Evolutionary conservation across 2,888 invertebrate genomes (phyloP).

Genomic region (Drosophila mayaguana): DNA sequence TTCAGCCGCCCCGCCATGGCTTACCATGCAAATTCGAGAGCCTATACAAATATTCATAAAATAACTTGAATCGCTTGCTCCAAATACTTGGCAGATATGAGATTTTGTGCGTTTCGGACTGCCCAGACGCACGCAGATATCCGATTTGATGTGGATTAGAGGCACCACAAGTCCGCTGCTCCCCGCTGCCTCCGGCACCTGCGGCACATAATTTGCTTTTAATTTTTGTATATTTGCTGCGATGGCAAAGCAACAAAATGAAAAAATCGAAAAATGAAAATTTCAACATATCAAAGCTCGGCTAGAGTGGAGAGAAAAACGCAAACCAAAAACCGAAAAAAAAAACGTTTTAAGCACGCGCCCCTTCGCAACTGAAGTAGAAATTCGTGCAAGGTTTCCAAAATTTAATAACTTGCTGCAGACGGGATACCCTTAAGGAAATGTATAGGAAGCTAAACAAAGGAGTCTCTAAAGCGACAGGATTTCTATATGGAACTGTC

Average conservation of each 20-base stretch:
- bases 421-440: background rate
- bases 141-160: slow-evolving; percentile 6
- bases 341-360: slow-evolving; percentile 63
- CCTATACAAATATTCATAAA: slow-evolving; percentile 42
- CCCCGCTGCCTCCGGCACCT: background rate
- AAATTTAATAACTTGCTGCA: slow-evolving; percentile 4
- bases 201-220: slow-evolving; percentile 69
- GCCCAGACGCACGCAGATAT: background rate
- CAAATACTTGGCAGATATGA: slow-evolving; percentile 20
- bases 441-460: too few relatives aligned
- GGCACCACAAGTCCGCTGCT: slow-evolving; percentile 13
- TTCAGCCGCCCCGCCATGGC: background rate
- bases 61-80: slow-evolving; percentile 27
- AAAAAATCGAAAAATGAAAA: slow-evolving; percentile 17
- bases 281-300: slow-evolving; percentile 38
- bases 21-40: slow-evolving; percentile 21
- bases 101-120: background rate
- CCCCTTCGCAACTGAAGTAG: slow-evolving; percentile 25
- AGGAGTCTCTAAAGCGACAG: background rate
- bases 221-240: slow-evolving; percentile 59
- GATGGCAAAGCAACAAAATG: slow-evolving; percentile 49
- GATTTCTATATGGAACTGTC: background rate
- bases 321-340: slow-evolving; percentile 50
- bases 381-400: slow-evolving; percentile 55
- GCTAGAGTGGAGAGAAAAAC: slow-evolving; percentile 18